These are phyloP conservation scores for Aphaenogaster ashmeadi DNA, from an alignment of 1,140 invertebrate species.

Conservation along the genomic window DNA sequence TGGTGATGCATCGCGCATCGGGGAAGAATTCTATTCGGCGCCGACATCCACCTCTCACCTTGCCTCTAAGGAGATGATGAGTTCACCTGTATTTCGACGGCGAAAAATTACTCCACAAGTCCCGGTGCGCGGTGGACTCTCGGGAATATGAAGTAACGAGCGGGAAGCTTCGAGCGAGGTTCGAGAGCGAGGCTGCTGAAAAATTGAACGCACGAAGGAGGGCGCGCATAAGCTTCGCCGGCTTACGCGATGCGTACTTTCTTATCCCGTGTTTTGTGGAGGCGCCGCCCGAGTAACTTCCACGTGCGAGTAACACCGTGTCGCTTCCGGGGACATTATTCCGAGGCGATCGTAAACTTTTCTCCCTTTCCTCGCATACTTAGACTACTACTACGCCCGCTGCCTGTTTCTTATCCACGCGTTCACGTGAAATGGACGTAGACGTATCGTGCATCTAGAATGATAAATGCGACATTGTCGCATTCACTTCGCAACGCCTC, in stretches of 20 bases:
- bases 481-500: not conserved
- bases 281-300: not conserved
- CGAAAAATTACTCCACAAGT: constrained; percentile 33
- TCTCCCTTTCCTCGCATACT: too few relatives aligned
- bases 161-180: not conserved
- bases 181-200: not conserved
- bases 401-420: not conserved
- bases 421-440: not conserved
- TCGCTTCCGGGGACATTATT: not conserved
- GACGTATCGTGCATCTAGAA: not conserved
- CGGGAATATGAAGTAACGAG: constrained; percentile 17
- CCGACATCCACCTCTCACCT: not conserved
- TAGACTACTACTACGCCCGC: not conserved
- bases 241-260: not conserved
- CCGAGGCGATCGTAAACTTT: not conserved
- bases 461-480: constrained; percentile 7
- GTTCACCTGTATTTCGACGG: constrained; percentile 26
- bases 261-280: not conserved
- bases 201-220: constrained; percentile 38
- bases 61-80: not conserved
- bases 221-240: not conserved
- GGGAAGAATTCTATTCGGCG: not conserved
- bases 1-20: not conserved
- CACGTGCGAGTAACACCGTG: not conserved
- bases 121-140: not conserved